A percentile compares a stretch with the other conserved stretches of the same genome.
Conservation (phyloP, 2,797 vertebrate species). For the Dromococcyx pavoninus region DNA sequence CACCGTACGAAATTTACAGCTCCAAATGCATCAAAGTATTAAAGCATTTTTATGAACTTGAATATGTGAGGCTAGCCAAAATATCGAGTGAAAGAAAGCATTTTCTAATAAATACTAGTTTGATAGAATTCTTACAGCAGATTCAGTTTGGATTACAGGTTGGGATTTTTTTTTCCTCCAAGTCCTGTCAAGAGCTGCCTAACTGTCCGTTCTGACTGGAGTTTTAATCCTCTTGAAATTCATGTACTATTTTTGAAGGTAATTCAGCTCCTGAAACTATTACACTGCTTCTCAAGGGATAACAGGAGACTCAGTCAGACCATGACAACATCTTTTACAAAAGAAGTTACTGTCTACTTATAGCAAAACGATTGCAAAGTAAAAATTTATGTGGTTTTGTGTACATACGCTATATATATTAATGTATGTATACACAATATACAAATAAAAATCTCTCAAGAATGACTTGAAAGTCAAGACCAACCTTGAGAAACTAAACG, state of each 20-base stretch:
- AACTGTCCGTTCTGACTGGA: neutral
- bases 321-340: neutral
- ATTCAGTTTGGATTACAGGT: neutral
- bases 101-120: slow-evolving; percentile 13
- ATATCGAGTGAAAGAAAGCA: neutral
- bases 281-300: neutral
- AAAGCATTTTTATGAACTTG: neutral
- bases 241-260: neutral
- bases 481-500: neutral
- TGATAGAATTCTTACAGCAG: neutral
- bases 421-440: fast-evolving
- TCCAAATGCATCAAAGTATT: slow-evolving; percentile 28
- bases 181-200: neutral
- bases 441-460: neutral
- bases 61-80: neutral
- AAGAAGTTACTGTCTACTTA: neutral
- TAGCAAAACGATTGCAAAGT: neutral
- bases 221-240: slow-evolving; percentile 20
- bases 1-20: neutral
- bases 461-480: neutral
- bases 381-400: neutral
- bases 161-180: neutral
- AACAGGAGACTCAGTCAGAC: neutral
- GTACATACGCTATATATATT: no score
- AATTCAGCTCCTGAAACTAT: slow-evolving; percentile 5